Conservation (phyloP, 2,888 invertebrate species). For the Leptothorax acervorum region DNA sequence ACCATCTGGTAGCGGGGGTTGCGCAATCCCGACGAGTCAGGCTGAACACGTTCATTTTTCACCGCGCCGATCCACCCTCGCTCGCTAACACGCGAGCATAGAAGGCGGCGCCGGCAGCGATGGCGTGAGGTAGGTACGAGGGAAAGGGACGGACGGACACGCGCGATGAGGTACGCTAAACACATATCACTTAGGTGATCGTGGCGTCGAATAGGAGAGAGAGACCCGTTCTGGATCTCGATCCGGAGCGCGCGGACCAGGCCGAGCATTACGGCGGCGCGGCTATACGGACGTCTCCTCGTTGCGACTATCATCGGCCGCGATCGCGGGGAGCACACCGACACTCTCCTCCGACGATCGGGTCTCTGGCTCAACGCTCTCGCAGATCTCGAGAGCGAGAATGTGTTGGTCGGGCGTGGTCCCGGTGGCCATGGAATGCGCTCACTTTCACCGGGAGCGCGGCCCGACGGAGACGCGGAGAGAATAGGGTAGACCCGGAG, state of each 20-base stretch:
- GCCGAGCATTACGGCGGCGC: slow-evolving; percentile 21
- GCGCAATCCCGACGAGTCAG: slow-evolving; percentile 17
- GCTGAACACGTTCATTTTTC: slow-evolving; percentile 37
- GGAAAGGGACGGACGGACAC: slow-evolving; percentile 47
- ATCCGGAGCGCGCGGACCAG: slow-evolving; percentile 23
- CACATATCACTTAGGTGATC: slow-evolving; percentile 45
- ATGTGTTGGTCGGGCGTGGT: slow-evolving; percentile 85
- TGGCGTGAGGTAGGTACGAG: slow-evolving; percentile 25
- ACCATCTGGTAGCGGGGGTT: slow-evolving; percentile 7
- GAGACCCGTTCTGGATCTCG: slow-evolving; percentile 43
- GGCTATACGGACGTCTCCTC: slow-evolving; percentile 54
- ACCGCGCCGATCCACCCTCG: slow-evolving; percentile 39
- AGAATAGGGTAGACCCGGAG: slow-evolving; percentile 48
- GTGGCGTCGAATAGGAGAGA: slow-evolving; percentile 14
- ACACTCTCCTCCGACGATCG: slow-evolving; percentile 58
- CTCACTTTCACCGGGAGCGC: slow-evolving; percentile 85
- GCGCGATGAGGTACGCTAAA: slow-evolving; percentile 50
- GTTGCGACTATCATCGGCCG: slow-evolving; percentile 46
- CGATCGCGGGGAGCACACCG: slow-evolving; percentile 55
- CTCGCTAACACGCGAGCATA: slow-evolving; percentile 23
- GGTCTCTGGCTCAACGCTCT: slow-evolving; percentile 59
- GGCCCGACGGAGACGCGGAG: slow-evolving; percentile 72
- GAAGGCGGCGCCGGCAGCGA: slow-evolving; percentile 28
- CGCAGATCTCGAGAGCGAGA: slow-evolving; percentile 68
- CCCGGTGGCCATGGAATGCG: slow-evolving; percentile 85